Evolutionary conservation across 2,888 invertebrate species (phyloP).

Genomic region (Meteorus cinctellus): DNA sequence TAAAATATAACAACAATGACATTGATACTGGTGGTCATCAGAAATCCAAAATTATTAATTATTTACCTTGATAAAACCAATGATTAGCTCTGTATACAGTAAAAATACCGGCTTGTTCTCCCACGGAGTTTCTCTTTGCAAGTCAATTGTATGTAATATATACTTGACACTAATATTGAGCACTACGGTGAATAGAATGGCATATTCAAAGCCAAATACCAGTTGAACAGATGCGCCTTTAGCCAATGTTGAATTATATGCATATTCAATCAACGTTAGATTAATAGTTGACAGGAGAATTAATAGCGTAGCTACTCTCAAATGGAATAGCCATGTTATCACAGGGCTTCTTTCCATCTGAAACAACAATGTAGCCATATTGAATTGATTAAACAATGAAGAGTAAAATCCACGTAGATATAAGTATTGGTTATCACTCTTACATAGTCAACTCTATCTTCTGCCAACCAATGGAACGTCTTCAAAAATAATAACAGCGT

Average conservation of each 20-base stretch:
- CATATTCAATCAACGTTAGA: slow-evolving; percentile 92
- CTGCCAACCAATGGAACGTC: slow-evolving; percentile 99
- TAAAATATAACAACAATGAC: slow-evolving; percentile 25
- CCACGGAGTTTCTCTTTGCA: slow-evolving; percentile 97
- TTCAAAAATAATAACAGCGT: slow-evolving; percentile 96
- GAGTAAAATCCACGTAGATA: slow-evolving; percentile 5
- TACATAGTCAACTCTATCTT: slow-evolving; percentile 99
- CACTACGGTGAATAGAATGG: slow-evolving; percentile 94
- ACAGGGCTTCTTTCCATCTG: slow-evolving; percentile 99
- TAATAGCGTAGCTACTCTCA: slow-evolving; percentile 90
- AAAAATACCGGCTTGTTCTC: slow-evolving; percentile 99
- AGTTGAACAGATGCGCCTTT: slow-evolving; percentile 98
- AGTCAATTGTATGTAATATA: slow-evolving; percentile 87
- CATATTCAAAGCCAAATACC: slow-evolving; percentile 99
- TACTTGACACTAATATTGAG: slow-evolving; percentile 95
- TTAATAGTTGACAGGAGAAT: slow-evolving; percentile 88
- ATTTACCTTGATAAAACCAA: slow-evolving; percentile 86
- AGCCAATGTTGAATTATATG: slow-evolving; percentile 92
- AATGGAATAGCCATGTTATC: slow-evolving; percentile 95
- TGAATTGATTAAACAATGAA: not conserved
- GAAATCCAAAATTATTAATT: slow-evolving; percentile 18
- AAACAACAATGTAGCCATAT: slow-evolving; percentile 58
- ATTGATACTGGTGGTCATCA: not conserved
- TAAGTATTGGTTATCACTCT: slow-evolving; percentile 73
- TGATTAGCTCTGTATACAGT: slow-evolving; percentile 95